phyloP scores from a whole-genome alignment of 2,113 vertebrate species.

The Cyrtonyx montezumae region DNA sequence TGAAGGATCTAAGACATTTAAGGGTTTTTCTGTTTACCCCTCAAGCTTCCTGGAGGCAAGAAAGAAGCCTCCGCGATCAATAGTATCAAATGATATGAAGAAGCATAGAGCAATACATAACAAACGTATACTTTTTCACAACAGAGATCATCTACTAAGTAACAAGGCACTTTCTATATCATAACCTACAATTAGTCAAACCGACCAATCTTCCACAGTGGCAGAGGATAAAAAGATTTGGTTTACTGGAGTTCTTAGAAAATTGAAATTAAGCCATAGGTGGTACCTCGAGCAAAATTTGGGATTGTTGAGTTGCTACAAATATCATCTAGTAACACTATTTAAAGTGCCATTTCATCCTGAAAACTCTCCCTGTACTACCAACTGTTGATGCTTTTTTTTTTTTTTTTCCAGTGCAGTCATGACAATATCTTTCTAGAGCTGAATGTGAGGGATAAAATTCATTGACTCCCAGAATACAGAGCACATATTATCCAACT shows the following conservation, averaged over 20 bases:
- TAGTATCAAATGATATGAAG: conserved; percentile 52
- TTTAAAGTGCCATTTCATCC: not conserved
- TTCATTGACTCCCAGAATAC: not conserved
- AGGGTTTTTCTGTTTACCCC: conserved; percentile 70
- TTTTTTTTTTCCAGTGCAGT: not conserved
- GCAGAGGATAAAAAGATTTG: not conserved
- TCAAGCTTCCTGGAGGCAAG: conserved; percentile 66
- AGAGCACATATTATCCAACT: not conserved
- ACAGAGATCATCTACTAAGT: not conserved
- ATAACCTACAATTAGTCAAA: not conserved
- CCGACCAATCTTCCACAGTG: not conserved
- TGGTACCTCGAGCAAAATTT: not conserved
- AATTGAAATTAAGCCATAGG: not conserved
- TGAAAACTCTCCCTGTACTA: not conserved
- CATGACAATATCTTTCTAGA: not conserved
- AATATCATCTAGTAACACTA: not conserved
- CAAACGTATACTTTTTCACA: not conserved
- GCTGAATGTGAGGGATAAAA: not conserved
- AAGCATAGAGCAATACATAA: not conserved
- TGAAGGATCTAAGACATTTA: conserved; percentile 64
- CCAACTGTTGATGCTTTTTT: not conserved
- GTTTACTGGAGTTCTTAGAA: not conserved
- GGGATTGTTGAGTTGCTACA: not conserved
- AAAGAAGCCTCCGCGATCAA: conserved; percentile 56
- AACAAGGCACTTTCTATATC: not conserved